Base-by-base conservation (phyloP, 1,140 invertebrate genomes). In the Andrena cerasifolii region DNA sequence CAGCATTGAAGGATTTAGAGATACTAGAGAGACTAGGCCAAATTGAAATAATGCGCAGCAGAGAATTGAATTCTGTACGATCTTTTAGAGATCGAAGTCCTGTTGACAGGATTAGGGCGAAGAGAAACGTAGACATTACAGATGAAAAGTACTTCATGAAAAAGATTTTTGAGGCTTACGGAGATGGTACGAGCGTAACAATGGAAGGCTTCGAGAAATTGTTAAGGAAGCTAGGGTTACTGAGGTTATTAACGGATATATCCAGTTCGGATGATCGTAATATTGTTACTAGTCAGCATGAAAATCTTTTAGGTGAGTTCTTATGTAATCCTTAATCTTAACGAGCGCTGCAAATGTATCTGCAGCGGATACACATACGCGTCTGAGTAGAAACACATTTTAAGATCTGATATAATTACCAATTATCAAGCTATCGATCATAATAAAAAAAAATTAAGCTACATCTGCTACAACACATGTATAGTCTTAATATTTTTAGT, bases 171-270 rank as follows among this genome's bases (percentile, higher is more conserved):
- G 82, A 90, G 45, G 86, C 90, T 26, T 94, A 94, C 78, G 94
- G 93, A 6, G 93, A 94, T 58, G 93, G 94, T 6, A 93, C 93
- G 10, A 94, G 93, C 21, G 94, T 96, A 92, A 95, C 94, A 79
- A 86, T 95, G 75, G 93, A 94, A 0, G 95, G 94, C 33, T 96
- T 97, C 79, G 94, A 95, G 80, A 94, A 91, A 53, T 93, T 96
- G 89, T 88, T 96, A 1, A 90, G 93, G 70, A 94, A 93, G 31
- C 84, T 96, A 71, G 94, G 95, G 65, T 90, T 96, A 12, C 86
- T 93, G 62, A 94, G 93, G 71, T 87, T 95, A 73, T 85, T 94
- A 54, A 90, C 89, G 14, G 72, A 86, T 66, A 26, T 75, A 36
- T 82, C 78, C 59, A 58, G 10, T 43, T 28, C 71, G 16, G 86